Conservation (phyloP, 2,797 vertebrate species). For the Takifugu ocellatus region DNA sequence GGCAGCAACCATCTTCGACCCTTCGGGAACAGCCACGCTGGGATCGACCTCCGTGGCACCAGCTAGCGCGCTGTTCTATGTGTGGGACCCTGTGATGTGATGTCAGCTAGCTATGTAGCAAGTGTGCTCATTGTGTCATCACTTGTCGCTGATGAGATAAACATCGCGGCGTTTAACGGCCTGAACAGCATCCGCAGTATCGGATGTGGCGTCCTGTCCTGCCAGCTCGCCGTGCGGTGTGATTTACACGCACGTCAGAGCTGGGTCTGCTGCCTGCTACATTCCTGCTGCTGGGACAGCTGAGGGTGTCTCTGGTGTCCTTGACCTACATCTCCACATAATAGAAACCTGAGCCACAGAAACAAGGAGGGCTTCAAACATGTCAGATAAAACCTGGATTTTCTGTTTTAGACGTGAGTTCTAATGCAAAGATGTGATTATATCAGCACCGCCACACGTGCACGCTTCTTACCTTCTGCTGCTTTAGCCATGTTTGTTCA, state of each 20-base stretch:
- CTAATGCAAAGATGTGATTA: too few species aligned
- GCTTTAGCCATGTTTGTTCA: constrained; percentile 61
- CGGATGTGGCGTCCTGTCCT: constrained; percentile 4
- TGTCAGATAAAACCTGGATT: not conserved
- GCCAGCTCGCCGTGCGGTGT: not conserved
- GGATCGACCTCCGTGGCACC: not conserved
- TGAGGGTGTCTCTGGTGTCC: constrained; percentile 28
- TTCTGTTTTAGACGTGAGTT: too few species aligned
- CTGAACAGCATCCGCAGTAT: constrained; percentile 4
- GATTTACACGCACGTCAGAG: constrained; percentile 33
- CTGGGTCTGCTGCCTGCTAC: not conserved
- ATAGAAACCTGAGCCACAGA: constrained; percentile 27
- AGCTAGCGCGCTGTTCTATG: constrained; percentile 22
- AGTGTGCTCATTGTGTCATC: constrained; percentile 25
- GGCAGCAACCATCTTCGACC: not conserved
- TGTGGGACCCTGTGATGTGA: constrained; percentile 17
- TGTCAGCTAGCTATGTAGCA: constrained; percentile 9
- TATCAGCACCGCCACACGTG: too few species aligned
- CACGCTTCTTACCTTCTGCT: constrained; percentile 70
- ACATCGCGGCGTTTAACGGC: not conserved
- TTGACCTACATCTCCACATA: constrained; percentile 26
- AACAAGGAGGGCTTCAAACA: not conserved
- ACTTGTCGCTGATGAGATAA: constrained; percentile 11
- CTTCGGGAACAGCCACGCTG: constrained; percentile 20
- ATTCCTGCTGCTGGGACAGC: constrained; percentile 38